Base-by-base conservation (phyloP, 2,888 invertebrate genomes). In the Drosophila merina region DNA sequence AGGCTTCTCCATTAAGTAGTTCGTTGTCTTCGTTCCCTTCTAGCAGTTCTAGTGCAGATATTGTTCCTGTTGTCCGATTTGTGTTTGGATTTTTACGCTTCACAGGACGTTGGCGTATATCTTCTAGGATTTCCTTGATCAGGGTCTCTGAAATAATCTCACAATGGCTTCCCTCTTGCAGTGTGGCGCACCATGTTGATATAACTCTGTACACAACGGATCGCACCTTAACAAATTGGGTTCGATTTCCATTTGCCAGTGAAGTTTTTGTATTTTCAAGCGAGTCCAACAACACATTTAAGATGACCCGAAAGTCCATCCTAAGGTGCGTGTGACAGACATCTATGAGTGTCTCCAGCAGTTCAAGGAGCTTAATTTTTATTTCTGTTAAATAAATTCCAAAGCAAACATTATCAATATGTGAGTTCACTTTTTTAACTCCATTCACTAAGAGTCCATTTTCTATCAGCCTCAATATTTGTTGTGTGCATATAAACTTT, bases 321-420 rank as follows among this genome's bases (percentile, higher is more conserved):
- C 78, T 76, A 0, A 78, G 62, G 25, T 78, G 79, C 6, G 79
- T 75, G 50, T 70, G 58, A 9, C 76, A 76, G 12, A 67, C 57
- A 14, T 54, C 28, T 45, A 79, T 71, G 3, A 79, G 30, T 0
- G 72, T 63, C 51, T 73, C 75, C 49, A 79, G 44, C 20, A 79
- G 51, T 2, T 79, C 79, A 1, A 79, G 40, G 26, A 79, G 51
- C 40, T 75, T 79, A 2, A 14, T 36, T 9, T 75, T 63, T 25
- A 79, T 67, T 31, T 58, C 52, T 1, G 78, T 72, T n/a, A 75
- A 4, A 49, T 79, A 47, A 2, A 57, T 62, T 33, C 33, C 57
- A 9, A 67, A 44, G 9, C 75, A 76, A 12, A 71, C 20, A 14
- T 57, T 48, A 49, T 75, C 75, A 38, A 76, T 68, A 40, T 49